phyloP scores from a whole-genome alignment of 2,888 invertebrate species.

The Aphodius sticticus region DNA sequence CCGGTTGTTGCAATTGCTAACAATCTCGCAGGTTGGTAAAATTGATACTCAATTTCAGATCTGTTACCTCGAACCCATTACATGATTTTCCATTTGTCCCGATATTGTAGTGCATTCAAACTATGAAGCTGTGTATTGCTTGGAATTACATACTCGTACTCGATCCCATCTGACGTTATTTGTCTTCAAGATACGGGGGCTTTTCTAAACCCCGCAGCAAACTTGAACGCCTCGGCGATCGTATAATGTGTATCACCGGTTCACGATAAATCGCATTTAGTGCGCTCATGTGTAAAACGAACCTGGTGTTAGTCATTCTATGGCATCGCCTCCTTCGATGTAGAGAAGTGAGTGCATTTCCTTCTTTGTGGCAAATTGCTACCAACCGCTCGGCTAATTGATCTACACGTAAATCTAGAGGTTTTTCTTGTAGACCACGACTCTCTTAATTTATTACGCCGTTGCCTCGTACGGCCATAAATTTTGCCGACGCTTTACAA shows the following conservation, averaged over 20 bases:
- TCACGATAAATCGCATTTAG: neutral
- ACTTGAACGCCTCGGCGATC: neutral
- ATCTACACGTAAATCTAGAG: slow-evolving; percentile 4
- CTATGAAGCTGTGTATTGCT: neutral
- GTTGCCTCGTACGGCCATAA: neutral
- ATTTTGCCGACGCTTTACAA: neutral
- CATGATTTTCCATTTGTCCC: neutral
- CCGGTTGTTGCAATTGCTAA: neutral
- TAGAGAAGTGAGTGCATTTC: neutral
- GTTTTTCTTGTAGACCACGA: neutral
- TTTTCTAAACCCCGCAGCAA: neutral
- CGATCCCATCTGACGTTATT: neutral
- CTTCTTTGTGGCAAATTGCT: slow-evolving; percentile 4
- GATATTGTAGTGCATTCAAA: neutral
- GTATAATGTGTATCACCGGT: neutral
- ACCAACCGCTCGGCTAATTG: neutral
- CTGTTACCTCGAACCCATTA: neutral
- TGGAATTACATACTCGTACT: neutral
- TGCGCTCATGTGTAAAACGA: slow-evolving; percentile 4
- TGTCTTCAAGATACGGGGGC: neutral
- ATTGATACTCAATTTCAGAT: neutral
- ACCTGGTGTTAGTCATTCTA: neutral
- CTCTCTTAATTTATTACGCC: neutral
- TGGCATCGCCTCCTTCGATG: neutral
- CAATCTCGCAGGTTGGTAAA: neutral